These are phyloP conservation scores for Mesitornis unicolor DNA, from an alignment of 2,113 vertebrate genomes.

Conservation along the genomic window DNA sequence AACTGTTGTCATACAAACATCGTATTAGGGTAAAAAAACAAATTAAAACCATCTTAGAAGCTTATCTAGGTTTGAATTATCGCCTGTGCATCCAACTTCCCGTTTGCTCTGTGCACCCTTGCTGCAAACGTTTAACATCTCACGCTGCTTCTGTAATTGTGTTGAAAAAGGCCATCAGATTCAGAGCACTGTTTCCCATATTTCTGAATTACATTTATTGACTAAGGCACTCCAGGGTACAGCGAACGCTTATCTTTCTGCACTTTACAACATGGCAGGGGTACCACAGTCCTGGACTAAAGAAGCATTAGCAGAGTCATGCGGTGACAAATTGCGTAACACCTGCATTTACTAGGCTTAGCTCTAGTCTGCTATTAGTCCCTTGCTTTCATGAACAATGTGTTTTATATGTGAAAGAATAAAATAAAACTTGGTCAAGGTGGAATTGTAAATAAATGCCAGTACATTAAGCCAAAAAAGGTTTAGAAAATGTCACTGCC, in stretches of 20 bases:
- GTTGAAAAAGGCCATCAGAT: constrained; percentile 19
- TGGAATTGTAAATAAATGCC: background rate
- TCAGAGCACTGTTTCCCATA: background rate
- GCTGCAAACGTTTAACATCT: constrained; percentile 13
- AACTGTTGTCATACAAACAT: background rate
- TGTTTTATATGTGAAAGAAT: background rate
- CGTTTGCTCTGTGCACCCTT: background rate
- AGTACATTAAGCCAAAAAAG: background rate
- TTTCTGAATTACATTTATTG: constrained; percentile 48
- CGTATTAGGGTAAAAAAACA: background rate
- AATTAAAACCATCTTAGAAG: constrained; percentile 1
- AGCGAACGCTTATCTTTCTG: background rate
- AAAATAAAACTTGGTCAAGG: background rate
- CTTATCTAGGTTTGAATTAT: constrained; percentile 36
- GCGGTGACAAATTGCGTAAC: background rate
- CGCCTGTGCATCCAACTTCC: background rate
- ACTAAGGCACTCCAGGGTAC: constrained; percentile 4
- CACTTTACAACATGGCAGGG: constrained; percentile 46
- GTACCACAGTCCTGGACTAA: background rate
- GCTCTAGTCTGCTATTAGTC: constrained; percentile 20
- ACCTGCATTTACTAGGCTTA: constrained; percentile 30
- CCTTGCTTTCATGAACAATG: background rate
- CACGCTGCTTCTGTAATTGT: background rate
- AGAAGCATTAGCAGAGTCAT: constrained; percentile 42
- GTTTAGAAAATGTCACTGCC: background rate